Percentiles rank a stretch among this genome's conserved stretches.
Evolutionary conservation across 2,113 vertebrate genomes (phyloP).

Genomic region (Aspidoscelis tigris): DNA sequence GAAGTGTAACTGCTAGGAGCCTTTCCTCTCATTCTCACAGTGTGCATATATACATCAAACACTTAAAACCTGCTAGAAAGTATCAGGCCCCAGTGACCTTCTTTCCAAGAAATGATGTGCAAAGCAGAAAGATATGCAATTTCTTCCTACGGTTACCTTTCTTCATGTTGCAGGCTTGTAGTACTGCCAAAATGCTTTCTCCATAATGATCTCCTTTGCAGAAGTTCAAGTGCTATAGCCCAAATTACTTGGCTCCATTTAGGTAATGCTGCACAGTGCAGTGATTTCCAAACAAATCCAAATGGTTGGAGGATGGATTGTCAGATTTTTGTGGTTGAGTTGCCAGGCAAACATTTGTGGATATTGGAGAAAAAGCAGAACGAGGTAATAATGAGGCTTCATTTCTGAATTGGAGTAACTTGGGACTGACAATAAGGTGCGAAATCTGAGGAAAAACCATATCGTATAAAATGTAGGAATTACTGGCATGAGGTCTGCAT

Average conservation of each 20-base stretch:
- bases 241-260: conserved; percentile 19
- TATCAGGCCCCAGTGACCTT: no score
- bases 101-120: no score
- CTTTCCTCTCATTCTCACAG: no score
- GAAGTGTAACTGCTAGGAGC: no score
- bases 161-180: background rate
- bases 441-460: background rate
- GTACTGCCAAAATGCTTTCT: conserved; percentile 4
- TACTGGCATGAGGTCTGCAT: background rate
- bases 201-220: conserved; percentile 6
- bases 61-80: no score
- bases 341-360: conserved; percentile 5
- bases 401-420: background rate
- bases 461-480: background rate
- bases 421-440: background rate
- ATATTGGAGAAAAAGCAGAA: background rate
- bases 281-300: background rate
- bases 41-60: no score
- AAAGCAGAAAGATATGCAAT: background rate
- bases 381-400: background rate
- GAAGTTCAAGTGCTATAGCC: background rate
- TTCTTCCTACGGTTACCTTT: background rate
- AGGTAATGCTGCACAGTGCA: background rate
- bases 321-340: conserved; percentile 5
- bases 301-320: background rate